A percentile compares a stretch with the other conserved stretches of the same genome.
These are phyloP conservation scores for Clarias batrachus DNA, from an alignment of 2,113 vertebrate genomes.

Conservation along the genomic window DNA sequence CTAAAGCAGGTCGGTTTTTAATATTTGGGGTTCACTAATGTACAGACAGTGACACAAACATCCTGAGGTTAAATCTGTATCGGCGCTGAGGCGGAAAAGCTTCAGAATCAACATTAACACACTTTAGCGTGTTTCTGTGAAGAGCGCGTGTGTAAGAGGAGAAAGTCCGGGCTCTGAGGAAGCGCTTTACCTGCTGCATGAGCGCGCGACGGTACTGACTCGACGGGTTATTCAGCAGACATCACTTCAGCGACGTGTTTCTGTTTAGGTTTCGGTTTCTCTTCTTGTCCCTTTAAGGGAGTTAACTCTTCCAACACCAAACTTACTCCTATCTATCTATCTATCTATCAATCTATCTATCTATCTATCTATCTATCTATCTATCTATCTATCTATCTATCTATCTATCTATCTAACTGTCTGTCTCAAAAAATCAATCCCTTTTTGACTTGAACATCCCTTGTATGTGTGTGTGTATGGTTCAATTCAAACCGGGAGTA, in stretches of 20 bases:
- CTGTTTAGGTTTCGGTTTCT: conserved; percentile 7
- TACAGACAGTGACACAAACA: neutral
- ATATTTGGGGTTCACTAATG: neutral
- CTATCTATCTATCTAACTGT: no score
- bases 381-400: no score
- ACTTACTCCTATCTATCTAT: neutral
- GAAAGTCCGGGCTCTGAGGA: no score
- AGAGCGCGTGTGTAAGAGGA: no score
- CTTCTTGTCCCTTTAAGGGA: neutral
- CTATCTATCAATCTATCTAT: no score
- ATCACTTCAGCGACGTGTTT: neutral
- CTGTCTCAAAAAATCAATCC: no score
- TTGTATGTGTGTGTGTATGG: no score
- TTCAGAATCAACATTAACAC: neutral
- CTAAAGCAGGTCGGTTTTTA: neutral
- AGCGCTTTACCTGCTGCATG: neutral
- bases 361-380: no score
- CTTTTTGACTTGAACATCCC: no score
- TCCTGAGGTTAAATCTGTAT: neutral
- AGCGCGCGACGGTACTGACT: neutral
- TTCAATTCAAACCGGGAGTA: no score
- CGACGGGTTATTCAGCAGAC: neutral
- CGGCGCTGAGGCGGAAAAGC: neutral
- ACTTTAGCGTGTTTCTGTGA: neutral
- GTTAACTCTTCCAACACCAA: neutral